A percentile compares a stretch with the other conserved stretches of the same genome.
phyloP scores from a whole-genome alignment of 2,113 vertebrate genomes.

The Neodon shergylaensis region DNA sequence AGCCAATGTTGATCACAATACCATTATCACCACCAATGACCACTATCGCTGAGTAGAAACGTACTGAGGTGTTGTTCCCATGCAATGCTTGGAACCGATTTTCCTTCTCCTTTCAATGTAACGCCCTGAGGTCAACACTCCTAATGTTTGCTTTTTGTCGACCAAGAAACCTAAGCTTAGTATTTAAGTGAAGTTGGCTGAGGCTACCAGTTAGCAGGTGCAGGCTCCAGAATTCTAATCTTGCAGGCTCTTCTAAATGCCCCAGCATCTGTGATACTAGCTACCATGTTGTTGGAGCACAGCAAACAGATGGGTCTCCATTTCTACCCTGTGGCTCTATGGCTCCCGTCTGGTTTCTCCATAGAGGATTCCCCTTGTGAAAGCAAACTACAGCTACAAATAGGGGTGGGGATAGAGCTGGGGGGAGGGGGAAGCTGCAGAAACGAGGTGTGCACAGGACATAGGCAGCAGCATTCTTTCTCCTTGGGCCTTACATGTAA shows the following conservation, averaged over 20 bases:
- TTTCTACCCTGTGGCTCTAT: neutral
- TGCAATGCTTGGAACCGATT: neutral
- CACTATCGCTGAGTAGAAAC: neutral
- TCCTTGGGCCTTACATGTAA: neutral
- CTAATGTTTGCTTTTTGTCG: neutral
- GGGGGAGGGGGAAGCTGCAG: neutral
- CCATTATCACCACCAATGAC: neutral
- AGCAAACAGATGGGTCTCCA: neutral
- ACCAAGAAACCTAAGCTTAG: neutral
- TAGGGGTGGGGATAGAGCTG: too few species aligned
- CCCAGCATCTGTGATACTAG: neutral
- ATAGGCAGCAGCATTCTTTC: neutral
- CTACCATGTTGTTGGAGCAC: neutral
- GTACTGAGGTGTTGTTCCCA: neutral
- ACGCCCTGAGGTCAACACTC: neutral
- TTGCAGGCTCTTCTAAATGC: neutral
- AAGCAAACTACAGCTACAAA: neutral
- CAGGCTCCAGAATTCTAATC: neutral
- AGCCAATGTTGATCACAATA: neutral
- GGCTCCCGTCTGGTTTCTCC: neutral
- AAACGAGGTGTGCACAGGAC: neutral
- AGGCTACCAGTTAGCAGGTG: neutral
- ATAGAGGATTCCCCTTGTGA: neutral
- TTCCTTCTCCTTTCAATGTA: neutral
- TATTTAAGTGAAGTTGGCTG: neutral